phyloP scores from a whole-genome alignment of 1,140 invertebrate genomes.

The Pseudomyrmex flavicornis region DNA sequence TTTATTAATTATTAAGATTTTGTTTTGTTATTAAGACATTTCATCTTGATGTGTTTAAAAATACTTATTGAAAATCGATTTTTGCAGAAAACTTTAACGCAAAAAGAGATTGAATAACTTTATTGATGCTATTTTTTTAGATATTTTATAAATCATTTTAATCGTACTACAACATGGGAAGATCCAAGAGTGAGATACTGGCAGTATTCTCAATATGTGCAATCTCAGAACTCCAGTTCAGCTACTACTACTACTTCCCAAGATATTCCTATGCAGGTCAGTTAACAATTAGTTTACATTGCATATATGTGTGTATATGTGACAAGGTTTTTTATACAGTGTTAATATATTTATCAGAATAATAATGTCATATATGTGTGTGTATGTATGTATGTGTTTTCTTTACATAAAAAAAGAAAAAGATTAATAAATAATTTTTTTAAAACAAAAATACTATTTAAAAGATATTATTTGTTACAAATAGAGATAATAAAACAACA shows the following conservation, averaged over 20 bases:
- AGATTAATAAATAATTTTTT: too few species aligned
- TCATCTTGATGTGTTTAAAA: constrained; percentile 8
- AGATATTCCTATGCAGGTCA: constrained; percentile 87
- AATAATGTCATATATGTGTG: too few species aligned
- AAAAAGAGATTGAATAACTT: background rate
- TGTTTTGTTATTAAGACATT: background rate
- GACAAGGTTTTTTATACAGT: constrained; percentile 39
- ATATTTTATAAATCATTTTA: constrained; percentile 92
- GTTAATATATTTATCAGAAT: too few species aligned
- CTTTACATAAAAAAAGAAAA: too few species aligned
- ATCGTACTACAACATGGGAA: constrained; percentile 89
- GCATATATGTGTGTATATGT: constrained; percentile 43
- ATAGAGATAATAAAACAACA: too few species aligned
- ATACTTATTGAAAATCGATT: constrained; percentile 32
- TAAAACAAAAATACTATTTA: too few species aligned
- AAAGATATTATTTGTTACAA: too few species aligned
- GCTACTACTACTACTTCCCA: constrained; percentile 84
- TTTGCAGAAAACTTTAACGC: background rate
- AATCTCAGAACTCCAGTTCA: constrained; percentile 82
- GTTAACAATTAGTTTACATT: constrained; percentile 60
- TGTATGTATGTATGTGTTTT: too few species aligned
- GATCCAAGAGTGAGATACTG: constrained; percentile 88
- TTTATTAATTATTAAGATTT: background rate
- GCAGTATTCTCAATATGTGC: constrained; percentile 83
- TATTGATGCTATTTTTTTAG: constrained; percentile 80